Percentiles rank a stretch among this genome's conserved stretches.
Conservation (phyloP, 2,888 invertebrate genomes). For the Artemia sinica region DNA sequence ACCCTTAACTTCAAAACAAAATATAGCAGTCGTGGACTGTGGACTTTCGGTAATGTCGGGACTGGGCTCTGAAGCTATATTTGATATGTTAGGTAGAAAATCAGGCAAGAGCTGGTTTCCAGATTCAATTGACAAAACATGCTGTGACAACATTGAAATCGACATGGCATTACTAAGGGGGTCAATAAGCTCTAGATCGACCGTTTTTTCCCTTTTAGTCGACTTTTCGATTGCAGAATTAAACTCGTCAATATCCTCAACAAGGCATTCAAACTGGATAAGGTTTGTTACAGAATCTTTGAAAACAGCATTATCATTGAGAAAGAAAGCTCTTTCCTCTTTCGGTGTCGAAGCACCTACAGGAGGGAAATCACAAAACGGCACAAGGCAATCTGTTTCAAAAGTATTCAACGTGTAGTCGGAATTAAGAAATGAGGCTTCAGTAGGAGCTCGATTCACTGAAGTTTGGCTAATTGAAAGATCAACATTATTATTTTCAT, state of each 20-base stretch:
- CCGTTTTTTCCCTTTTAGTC: not conserved
- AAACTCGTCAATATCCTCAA: not conserved
- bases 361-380: not conserved
- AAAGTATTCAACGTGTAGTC: no score
- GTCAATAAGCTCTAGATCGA: not conserved
- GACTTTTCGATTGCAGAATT: not conserved
- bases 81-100: not conserved
- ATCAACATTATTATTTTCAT: no score
- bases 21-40: not conserved
- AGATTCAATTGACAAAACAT: not conserved
- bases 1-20: not conserved
- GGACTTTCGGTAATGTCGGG: not conserved
- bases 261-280: not conserved
- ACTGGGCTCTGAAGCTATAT: not conserved
- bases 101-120: not conserved
- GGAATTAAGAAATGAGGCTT: no score
- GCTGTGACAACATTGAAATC: not conserved
- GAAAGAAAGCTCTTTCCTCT: not conserved
- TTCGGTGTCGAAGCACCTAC: conserved; percentile 2
- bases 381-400: not conserved
- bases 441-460: no score
- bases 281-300: no score
- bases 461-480: no score
- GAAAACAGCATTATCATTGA: no score
- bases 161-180: no score